Evolutionary conservation across 1,140 invertebrate species (phyloP).

Genomic region (Drosophila sturtevanti): DNA sequence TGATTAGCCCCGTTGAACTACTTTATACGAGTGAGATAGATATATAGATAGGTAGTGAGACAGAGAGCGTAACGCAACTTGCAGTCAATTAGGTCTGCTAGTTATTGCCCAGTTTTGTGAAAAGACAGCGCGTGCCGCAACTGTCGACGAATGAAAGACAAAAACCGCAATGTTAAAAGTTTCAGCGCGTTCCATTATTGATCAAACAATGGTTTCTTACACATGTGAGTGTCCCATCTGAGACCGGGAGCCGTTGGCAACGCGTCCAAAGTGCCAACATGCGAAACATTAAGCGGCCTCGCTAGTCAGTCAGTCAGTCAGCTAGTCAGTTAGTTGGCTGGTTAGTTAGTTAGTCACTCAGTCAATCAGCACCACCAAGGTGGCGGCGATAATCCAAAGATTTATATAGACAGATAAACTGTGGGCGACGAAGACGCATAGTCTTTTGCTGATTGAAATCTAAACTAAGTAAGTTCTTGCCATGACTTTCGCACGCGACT

Average conservation of each 20-base stretch:
- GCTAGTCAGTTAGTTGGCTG: conserved; percentile 42
- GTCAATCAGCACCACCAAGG: conserved; percentile 24
- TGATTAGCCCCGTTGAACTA: conserved; percentile 75
- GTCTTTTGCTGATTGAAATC: conserved; percentile 60
- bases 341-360: conserved; percentile 31
- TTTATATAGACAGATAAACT: conserved; percentile 38
- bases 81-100: conserved; percentile 60
- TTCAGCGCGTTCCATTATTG: conserved; percentile 10
- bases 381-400: conserved; percentile 33
- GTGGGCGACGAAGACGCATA: conserved; percentile 36
- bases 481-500: conserved; percentile 64
- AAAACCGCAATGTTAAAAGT: conserved; percentile 16
- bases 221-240: conserved; percentile 3
- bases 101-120: conserved; percentile 43
- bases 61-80: conserved; percentile 26
- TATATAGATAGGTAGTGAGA: neutral
- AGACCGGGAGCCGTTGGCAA: conserved; percentile 3
- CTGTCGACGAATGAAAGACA: conserved; percentile 1
- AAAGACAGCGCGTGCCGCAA: conserved; percentile 30
- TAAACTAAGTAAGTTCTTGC: conserved; percentile 39
- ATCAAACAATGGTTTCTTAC: conserved; percentile 15
- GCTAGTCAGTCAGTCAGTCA: conserved; percentile 11
- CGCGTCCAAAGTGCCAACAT: conserved; percentile 14
- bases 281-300: conserved; percentile 13
- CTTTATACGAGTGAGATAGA: conserved; percentile 23